Percentiles rank a stretch among this genome's conserved stretches.
phyloP scores from a whole-genome alignment of 2,113 vertebrate genomes.

The Gadus macrocephalus region DNA sequence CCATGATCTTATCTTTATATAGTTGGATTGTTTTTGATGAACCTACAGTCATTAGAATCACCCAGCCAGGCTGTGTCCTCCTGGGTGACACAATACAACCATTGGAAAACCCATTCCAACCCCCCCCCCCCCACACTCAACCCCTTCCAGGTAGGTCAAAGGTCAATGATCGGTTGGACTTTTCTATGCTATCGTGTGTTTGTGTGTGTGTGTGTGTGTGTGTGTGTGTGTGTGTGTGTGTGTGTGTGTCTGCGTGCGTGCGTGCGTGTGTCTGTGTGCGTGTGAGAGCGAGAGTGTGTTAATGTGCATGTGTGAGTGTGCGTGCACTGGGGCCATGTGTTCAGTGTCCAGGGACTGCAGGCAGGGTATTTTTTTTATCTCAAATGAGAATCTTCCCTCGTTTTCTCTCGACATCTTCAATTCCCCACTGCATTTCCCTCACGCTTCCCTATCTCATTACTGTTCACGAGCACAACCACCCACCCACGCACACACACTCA shows the following conservation, averaged over 20 bases:
- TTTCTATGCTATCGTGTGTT: neutral
- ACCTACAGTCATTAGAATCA: no score
- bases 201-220: no score
- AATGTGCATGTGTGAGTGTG: neutral
- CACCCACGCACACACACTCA: neutral
- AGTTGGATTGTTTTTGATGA: no score
- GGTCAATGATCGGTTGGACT: neutral
- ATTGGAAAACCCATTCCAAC: no score
- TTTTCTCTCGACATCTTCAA: constrained; percentile 36
- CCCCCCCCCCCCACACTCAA: no score
- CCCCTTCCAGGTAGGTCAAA: no score
- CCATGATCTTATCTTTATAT: no score
- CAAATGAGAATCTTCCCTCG: constrained; percentile 56
- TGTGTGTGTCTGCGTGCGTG: constrained; percentile 22
- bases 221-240: neutral
- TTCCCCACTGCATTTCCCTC: constrained; percentile 45
- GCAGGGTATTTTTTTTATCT: constrained; percentile 60
- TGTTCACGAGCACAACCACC: neutral
- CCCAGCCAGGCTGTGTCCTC: no score
- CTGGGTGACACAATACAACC: no score
- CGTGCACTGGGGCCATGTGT: neutral
- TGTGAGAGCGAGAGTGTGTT: neutral
- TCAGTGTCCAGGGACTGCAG: constrained; percentile 22
- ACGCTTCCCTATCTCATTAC: constrained; percentile 38
- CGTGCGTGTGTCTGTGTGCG: constrained; percentile 10